Base-by-base conservation (phyloP, 2,113 vertebrate species). In the Butorides virescens region DNA sequence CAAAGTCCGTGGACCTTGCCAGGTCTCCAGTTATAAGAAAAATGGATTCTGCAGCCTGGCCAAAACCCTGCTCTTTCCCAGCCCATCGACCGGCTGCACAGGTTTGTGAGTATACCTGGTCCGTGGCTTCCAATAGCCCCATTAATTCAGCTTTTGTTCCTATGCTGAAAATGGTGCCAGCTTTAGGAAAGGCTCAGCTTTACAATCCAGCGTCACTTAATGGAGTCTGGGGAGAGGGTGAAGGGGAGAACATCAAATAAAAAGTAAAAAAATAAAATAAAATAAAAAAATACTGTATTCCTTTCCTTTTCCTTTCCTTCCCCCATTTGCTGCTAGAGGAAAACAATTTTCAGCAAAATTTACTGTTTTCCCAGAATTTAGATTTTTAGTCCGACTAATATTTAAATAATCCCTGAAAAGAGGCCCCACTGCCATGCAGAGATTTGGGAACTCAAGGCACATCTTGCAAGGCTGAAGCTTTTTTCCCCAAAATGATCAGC, bases 231-330 rank as follows among this genome's bases (percentile, higher is more conserved):
- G 36, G 39, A 81, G 42, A 56, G 17, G 27, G 14, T n/a, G 19
- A 49, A 50, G 32, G 36, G n/a, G 25, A 74, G n/a, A 79, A 16
- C 10, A 12, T 30, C 4, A 77, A 86, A 39, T 22, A 37, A 50
- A 77, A 75, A 47, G 2, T 16, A 11, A 56, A 63, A 32, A 17
- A 49, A 27, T n/a, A n/a, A n/a, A n/a, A n/a, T n/a, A 50, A 55
- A 29, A 32, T 44, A 42, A 22, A 50, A 55, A 36, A 36, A 32
- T 15, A 32, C 17, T 34, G 6, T 81, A 29, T 63, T 59, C n/a
- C 6, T 39, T 47, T 52, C 47, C 9, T 32, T 50, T 59, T 53
- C 16, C 19, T n/a, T 26, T 37, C 29, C 11, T 0, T 0, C 2
- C 9, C 37, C 18, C 21, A 34, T 52, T 91, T 76, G 21, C 19